phyloP scores from a whole-genome alignment of 1,140 invertebrate genomes.

The Acyrthosiphon pisum region DNA sequence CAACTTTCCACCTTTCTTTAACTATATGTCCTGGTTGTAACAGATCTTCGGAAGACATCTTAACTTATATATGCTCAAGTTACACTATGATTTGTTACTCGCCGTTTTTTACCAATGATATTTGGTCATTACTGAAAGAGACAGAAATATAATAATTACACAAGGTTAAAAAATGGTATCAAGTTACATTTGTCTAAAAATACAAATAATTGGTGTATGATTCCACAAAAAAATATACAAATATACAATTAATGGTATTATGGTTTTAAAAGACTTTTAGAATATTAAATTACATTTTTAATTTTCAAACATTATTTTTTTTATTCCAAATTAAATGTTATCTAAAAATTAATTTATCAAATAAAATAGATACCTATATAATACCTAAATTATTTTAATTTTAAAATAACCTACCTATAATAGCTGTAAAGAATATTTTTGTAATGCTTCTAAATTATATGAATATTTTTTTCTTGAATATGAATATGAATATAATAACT shows the following conservation, averaged over 20 bases:
- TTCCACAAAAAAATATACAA: neutral
- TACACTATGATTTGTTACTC: neutral
- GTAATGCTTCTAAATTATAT: neutral
- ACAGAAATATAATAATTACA: conserved; percentile 30
- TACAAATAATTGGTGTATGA: neutral
- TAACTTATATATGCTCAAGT: neutral
- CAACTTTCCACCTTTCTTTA: conserved; percentile 98
- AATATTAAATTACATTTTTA: neutral
- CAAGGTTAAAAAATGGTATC: conserved; percentile 18
- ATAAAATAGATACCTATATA: neutral
- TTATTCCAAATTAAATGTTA: neutral
- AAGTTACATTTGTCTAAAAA: conserved; percentile 3
- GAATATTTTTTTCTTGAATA: neutral
- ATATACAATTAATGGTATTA: neutral
- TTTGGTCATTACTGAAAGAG: conserved; percentile 33
- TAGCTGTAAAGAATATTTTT: neutral
- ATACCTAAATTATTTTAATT: neutral
- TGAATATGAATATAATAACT: neutral
- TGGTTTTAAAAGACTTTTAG: neutral
- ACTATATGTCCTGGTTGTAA: conserved; percentile 95
- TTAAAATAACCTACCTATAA: neutral
- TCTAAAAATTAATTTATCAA: neutral
- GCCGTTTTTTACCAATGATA: neutral
- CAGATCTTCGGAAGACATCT: conserved; percentile 91
- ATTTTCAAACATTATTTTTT: neutral